Evolutionary conservation across 2,888 invertebrate genomes (phyloP), one percentile per base, ranked within the genome.

Genomic region (Troglohyphantes excavatus): DNA sequence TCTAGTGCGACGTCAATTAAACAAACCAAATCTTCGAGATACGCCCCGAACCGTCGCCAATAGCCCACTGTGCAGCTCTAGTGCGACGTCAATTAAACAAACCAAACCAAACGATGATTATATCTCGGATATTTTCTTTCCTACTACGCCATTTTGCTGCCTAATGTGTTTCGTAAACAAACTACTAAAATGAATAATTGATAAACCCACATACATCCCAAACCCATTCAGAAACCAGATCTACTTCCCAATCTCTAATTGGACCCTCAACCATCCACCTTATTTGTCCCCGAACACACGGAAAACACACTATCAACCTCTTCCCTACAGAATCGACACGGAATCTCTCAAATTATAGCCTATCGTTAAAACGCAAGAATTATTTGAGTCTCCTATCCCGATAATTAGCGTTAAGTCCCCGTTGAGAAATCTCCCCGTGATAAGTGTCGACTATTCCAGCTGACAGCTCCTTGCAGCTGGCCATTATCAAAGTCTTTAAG

Each of bases 391-490:
- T 65, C 67, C 21, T 21, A 81, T 23, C 39, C 68, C 27, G 81
- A 68, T 81, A 81, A 81, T 81, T 81, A 81, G 81, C 81, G 53
- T 53, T 68, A 81, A 68, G 68, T 46, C 81, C 53, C 68, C 68
- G 11, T 46, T 21, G 81, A 81, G 81, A 53, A 53, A 67, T 81
- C 53, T 68, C 17, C 27, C 29, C 27, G 46, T 68, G 68, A 81
- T 68, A 53, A 67, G 81, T 81, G 81, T 67, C 26, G 13, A 53
- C 68, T 53, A 68, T 81, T 81, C 29, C 53, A 21, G 13, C 53
- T 81, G 81, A 68, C 81, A 81, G 81, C 23, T 53, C 65, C 13
- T 11, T 29, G 68, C 68, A 81, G 67, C 81, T 53, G 65, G 65
- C 67, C 68, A 81, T 81, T 81, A 81, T 68, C 81, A 26, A 43